Base-by-base conservation (phyloP, 2,797 vertebrate species). In the Nothura maculosa region DNA sequence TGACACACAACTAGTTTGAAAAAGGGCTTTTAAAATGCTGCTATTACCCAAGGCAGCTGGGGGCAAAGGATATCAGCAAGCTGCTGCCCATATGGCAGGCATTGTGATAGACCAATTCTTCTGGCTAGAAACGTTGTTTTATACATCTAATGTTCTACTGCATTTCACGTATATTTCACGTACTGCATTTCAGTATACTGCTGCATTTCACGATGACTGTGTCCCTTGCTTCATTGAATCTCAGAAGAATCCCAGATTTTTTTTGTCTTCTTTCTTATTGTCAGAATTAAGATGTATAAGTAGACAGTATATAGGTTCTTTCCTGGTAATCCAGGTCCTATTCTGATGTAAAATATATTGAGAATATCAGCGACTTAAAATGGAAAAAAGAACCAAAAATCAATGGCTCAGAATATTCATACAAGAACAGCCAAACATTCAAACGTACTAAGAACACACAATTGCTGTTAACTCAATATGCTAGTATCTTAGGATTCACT, bases 21-120 rank as follows among this genome's bases (percentile, higher is more conserved):
- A 90, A 90, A 48, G 47, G 74, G 58, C 47, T 81, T 85, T 90
- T 69, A 91, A 28, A 34, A 27, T 6, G 45, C 45, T 80, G 74
- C 79, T 50, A 18, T 64, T 72, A 60, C 48, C 36, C 43, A 47
- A 45, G 73, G 66, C 70, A 80, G 74, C 68, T 80, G 66, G 92
- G 64, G 83, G 57, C 81, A 95, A 85, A 94, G 87, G 87, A 54
- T 79, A 81, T 24, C 45, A 52, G 45, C 84, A 90, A 85, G 85
- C 54, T 86, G 68, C 78, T 92, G 83, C 58, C 87, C 81, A 92
- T 80, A 89, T 89, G 88, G 81, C 67, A 94, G 85, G 54, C 80
- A 73, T 52, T 8, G 52, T 42, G 62, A 16, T 67, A 58, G 21
- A 54, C 43, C 58, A 68, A 87, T 93, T 78, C 87, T 60, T 91